Conservation (phyloP, 2,888 invertebrate genomes). For the Myopa testacea region DNA sequence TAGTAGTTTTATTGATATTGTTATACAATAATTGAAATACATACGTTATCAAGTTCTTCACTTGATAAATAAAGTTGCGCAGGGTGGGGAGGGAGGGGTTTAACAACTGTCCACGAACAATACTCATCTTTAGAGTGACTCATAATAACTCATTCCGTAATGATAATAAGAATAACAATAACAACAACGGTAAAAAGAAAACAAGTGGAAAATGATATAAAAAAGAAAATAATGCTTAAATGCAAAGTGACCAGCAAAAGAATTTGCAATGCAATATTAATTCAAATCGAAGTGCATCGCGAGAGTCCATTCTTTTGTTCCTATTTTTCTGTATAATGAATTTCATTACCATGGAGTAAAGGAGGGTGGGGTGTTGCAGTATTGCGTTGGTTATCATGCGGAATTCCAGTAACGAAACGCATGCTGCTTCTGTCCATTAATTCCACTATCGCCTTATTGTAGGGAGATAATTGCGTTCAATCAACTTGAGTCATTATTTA, state of each 20-base stretch:
- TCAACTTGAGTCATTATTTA: slow-evolving; percentile 1
- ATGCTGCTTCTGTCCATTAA: background rate
- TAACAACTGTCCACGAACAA: too few species aligned
- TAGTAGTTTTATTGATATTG: too few species aligned
- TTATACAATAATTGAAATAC: too few species aligned
- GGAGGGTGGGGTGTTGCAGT: background rate
- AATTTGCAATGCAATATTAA: background rate
- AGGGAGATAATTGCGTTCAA: slow-evolving; percentile 10
- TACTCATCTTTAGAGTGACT: too few species aligned
- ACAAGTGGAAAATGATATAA: background rate
- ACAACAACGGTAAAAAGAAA: too few species aligned
- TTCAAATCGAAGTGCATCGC: background rate
- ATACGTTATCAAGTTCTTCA: too few species aligned
- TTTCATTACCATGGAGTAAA: background rate
- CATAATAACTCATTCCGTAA: background rate
- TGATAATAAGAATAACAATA: background rate
- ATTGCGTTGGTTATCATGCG: background rate
- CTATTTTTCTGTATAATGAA: background rate
- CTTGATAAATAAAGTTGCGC: too few species aligned
- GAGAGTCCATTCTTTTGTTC: background rate
- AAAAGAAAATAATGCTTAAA: too few species aligned
- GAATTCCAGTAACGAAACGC: background rate
- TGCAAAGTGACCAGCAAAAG: background rate
- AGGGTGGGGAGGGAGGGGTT: too few species aligned
- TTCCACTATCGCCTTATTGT: background rate